Percentiles rank a stretch among this genome's conserved stretches.
phyloP scores from a whole-genome alignment of 1,140 invertebrate species.

The Maniola jurtina region DNA sequence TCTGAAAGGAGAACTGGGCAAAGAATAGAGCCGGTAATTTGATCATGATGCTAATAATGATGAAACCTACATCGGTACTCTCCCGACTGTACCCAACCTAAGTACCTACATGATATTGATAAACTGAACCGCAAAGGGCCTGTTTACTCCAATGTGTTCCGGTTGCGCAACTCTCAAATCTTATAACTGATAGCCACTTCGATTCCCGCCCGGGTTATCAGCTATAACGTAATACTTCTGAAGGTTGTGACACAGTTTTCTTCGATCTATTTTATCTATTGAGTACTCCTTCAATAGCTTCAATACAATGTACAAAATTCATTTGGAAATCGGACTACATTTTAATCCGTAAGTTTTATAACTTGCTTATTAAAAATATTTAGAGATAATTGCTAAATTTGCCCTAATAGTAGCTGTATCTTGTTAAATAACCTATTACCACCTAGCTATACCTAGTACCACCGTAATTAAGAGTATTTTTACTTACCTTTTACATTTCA shows the following conservation, averaged over 20 bases:
- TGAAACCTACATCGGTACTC: not conserved
- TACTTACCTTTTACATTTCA: no score
- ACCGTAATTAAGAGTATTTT: no score
- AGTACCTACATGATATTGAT: no score
- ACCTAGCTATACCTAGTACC: no score
- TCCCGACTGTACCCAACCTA: constrained; percentile 3
- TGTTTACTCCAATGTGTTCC: constrained; percentile 43
- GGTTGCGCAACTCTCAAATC: constrained; percentile 63
- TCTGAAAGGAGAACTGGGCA: no score
- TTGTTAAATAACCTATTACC: no score
- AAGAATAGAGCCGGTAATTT: no score
- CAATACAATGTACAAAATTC: constrained; percentile 1
- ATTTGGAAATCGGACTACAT: not conserved
- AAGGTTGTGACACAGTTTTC: constrained; percentile 74
- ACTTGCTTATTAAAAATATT: not conserved
- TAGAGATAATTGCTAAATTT: no score
- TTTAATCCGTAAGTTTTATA: not conserved
- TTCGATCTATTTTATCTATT: constrained; percentile 59
- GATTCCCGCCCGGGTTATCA: constrained; percentile 68
- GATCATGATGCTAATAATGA: no score
- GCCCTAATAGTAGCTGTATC: no score
- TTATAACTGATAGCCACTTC: constrained; percentile 55
- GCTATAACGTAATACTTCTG: constrained; percentile 57
- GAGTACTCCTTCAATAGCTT: constrained; percentile 44
- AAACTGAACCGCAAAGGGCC: constrained; percentile 9